Base-by-base conservation (phyloP, 2,888 invertebrate genomes). In the Acronicta leporina region DNA sequence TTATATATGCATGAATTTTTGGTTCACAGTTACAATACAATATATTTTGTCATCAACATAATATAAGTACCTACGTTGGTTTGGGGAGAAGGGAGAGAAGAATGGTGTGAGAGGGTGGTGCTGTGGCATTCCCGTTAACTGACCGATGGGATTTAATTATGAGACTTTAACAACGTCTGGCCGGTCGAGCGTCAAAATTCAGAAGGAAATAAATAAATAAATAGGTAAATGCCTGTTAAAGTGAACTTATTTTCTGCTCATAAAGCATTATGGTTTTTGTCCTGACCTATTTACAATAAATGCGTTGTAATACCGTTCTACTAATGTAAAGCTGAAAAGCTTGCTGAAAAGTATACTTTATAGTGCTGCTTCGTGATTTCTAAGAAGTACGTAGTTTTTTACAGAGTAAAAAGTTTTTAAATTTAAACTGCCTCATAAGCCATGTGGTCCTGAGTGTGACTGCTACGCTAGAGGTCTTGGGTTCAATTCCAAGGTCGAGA, bases 61-160 rank as follows among this genome's bases (percentile, higher is more conserved):
- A 16, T n/a, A n/a, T n/a, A n/a, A n/a, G n/a, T n/a, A n/a, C 15
- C n/a, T 30, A 3, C 11, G 33, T 4, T 11, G 38, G 38, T n/a
- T 38, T n/a, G 1, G n/a, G 38, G 35, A 35, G 35, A 13, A 13
- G 38, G 38, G 38, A n/a, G 38, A 30, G 41, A 20, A 3, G 20
- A 35, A 13, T 30, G 44, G 44, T 44, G 13, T 8, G 35, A 16
- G 9, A 25, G 46, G 11, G n/a, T 10, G 14, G 1, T 9, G 16
- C 25, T 30, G n/a, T n/a, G n/a, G n/a, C n/a, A n/a, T 33, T 30
- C 5, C 25, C 11, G 49, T 33, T 16, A 46, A 54, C 46, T 47
- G 54, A 51, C 49, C 47, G 25, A 13, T 33, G 45, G 10, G n/a
- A 54, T 41, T 33, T 53, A 49, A 44, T 43, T 45, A 52, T 27